Evolutionary conservation across 2,797 vertebrate species (phyloP).

Genomic region (Clamator glandarius): DNA sequence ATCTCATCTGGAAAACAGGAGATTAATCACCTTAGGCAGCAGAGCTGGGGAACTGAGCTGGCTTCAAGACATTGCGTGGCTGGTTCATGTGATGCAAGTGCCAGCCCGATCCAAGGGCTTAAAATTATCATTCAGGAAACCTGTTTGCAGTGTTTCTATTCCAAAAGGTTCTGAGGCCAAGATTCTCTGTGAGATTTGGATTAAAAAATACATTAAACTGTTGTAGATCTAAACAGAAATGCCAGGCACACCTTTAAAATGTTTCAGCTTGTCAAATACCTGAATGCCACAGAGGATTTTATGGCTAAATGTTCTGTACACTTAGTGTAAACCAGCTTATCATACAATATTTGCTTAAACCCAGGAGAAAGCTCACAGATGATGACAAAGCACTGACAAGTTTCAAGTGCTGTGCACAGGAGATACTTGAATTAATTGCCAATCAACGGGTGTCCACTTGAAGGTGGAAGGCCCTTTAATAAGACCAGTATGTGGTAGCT

Average conservation of each 20-base stretch:
- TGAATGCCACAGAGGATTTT: slow-evolving; percentile 27
- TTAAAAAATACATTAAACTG: background rate
- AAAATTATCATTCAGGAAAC: background rate
- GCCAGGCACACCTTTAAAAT: slow-evolving; percentile 12
- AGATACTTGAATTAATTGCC: slow-evolving; percentile 5
- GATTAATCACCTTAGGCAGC: background rate
- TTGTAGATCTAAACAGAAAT: slow-evolving; percentile 25
- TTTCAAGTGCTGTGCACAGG: background rate
- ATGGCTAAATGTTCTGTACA: background rate
- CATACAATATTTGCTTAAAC: background rate
- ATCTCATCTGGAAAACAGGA: background rate
- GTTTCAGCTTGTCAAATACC: slow-evolving; percentile 14
- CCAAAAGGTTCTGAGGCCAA: background rate
- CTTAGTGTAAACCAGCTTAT: background rate
- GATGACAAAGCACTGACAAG: background rate
- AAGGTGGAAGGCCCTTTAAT: background rate
- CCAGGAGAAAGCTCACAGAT: background rate
- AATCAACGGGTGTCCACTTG: background rate
- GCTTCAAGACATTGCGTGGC: background rate
- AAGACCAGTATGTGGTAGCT: background rate
- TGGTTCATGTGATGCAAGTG: background rate
- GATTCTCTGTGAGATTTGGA: background rate
- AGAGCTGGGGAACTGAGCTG: background rate
- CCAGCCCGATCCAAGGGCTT: background rate
- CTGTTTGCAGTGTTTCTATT: background rate